A percentile compares a stretch with the other conserved stretches of the same genome.
Conservation (phyloP, 1,140 invertebrate genomes). For the Babylonia areolata region DNA sequence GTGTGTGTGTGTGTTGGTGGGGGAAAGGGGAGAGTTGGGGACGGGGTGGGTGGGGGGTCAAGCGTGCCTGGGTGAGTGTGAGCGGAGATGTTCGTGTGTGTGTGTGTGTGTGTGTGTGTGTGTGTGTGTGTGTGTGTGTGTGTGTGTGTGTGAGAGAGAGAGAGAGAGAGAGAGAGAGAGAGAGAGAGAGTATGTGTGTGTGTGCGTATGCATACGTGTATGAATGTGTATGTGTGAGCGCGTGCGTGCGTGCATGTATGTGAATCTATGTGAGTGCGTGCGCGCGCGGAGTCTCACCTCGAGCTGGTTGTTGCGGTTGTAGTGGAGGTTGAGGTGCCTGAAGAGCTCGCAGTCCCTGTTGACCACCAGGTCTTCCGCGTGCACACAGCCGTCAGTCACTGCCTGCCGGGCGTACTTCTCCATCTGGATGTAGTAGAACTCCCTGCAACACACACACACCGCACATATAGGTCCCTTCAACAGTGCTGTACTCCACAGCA, state of each 20-base stretch:
- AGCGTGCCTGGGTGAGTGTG: too few relatives aligned
- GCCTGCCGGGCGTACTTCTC: constrained; percentile 99
- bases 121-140: background rate
- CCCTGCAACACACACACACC: constrained; percentile 82
- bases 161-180: too few relatives aligned
- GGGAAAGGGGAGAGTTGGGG: too few relatives aligned
- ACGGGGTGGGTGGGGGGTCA: too few relatives aligned
- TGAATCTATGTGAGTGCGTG: background rate
- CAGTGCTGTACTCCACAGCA: too few relatives aligned
- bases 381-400: constrained; percentile 96
- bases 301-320: constrained; percentile 99
- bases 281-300: constrained; percentile 85
- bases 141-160: background rate
- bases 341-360: constrained; percentile 97
- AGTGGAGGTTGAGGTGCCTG: constrained; percentile 98
- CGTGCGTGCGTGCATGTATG: too few relatives aligned
- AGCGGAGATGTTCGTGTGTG: background rate
- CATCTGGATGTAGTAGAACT: constrained; percentile 99
- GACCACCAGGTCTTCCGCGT: constrained; percentile 93
- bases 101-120: background rate
- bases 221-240: too few relatives aligned
- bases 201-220: too few relatives aligned
- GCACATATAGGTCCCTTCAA: too few relatives aligned
- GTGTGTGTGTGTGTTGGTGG: too few relatives aligned
- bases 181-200: too few relatives aligned